Evolutionary conservation across 2,888 invertebrate species (phyloP), one percentile per base, ranked within the genome.

Genomic region (Molanna angustata): DNA sequence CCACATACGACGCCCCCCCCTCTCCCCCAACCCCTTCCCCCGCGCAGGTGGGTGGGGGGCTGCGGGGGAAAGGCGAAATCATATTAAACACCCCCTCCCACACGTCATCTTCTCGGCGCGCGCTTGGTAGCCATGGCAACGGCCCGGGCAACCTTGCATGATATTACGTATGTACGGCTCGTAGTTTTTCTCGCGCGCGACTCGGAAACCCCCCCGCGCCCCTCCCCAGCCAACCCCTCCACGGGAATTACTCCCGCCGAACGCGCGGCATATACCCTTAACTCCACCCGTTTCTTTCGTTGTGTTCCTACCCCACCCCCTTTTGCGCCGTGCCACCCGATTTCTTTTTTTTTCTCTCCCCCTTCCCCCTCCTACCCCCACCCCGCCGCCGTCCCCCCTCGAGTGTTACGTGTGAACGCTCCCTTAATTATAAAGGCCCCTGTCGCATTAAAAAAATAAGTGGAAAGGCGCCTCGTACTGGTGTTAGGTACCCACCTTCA

Each of bases 51-150:
- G 53, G 51, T 41, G 40, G 49, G 52, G 55, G 56, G 60, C 71
- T 71, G 68, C 71, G 70, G 71, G 71, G 73, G 74, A 73, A 59
- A 41, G 54, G 50, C 56, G 60, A 59, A 74, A 76, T 76, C 76
- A 76, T 74, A 60, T 58, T 60, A 58, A 57, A 58, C 58, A 55
- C 43, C 57, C 41, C 47, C 40, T 35, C 52, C 55, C 54, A 62
- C 61, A 60, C 63, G 61, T 62, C 61, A 63, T 63, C 63, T 53
- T 63, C 63, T 53, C 57, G 59, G 55, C 57, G 60, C 66, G 67
- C 67, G 68, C 70, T 70, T 80, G 72, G 81, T 82, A 77, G 78
- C 79, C 80, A 77, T 80, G 76, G 81, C 79, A 79, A 82, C 81
- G 80, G 78, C 79, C 78, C 70, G 69, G 68, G 69, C 70, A 59